phyloP scores from a whole-genome alignment of 2,888 invertebrate genomes.

The Xanthia togata region DNA sequence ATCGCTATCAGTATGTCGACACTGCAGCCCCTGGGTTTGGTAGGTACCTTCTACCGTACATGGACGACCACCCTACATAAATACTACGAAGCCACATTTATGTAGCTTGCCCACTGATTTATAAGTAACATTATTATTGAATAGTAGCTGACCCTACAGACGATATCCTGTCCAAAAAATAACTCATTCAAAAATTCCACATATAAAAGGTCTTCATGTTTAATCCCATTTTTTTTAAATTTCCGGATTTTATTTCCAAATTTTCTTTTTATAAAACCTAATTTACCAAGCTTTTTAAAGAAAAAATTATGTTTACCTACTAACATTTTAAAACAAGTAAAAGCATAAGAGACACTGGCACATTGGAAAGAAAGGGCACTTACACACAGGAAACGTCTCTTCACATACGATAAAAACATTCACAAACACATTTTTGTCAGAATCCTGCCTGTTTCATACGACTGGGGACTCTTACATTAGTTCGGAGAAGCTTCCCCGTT shows the following conservation, averaged over 20 bases:
- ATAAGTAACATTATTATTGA: neutral
- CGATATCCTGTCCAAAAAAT: neutral
- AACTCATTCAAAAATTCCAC: neutral
- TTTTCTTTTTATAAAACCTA: neutral
- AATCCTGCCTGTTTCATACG: conserved; percentile 55
- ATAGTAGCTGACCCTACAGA: neutral
- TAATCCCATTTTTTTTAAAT: neutral
- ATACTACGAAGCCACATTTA: neutral
- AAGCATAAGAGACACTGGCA: neutral
- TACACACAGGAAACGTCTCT: conserved; percentile 14
- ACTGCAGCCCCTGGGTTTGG: too few species aligned
- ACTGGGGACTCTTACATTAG: conserved; percentile 53
- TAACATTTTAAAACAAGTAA: neutral
- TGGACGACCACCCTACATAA: neutral
- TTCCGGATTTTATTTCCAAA: neutral
- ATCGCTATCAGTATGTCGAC: too few species aligned
- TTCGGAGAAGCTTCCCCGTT: conserved; percentile 40
- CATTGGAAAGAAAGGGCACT: conserved; percentile 1
- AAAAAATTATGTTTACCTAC: too few species aligned
- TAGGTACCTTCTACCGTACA: too few species aligned
- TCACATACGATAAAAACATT: conserved; percentile 55
- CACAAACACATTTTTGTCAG: conserved; percentile 54
- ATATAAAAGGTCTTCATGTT: neutral
- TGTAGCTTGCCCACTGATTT: neutral
- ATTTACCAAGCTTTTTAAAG: too few species aligned